Evolutionary conservation across 37 sponge, comb jelly and placozoan genomes (phyloP).

Genomic region (Tethya wilhelma): DNA sequence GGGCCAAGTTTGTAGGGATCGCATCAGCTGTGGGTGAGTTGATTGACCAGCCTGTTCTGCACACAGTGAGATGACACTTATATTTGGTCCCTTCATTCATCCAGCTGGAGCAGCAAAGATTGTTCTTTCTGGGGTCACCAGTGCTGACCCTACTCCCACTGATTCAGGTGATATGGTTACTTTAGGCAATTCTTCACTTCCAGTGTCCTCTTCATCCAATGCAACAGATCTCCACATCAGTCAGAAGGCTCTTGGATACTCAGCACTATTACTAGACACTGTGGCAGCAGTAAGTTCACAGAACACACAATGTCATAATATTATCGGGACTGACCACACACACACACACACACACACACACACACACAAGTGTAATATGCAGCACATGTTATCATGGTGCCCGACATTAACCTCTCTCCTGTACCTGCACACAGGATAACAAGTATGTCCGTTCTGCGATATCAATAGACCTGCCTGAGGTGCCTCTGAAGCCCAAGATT

Average conservation of each 20-base stretch:
- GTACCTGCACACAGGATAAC: slow-evolving; percentile 37
- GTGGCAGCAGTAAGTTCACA: background rate
- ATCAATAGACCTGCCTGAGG: slow-evolving; percentile 52
- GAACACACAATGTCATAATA: background rate
- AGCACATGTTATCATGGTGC: too few species aligned
- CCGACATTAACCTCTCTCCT: too few species aligned
- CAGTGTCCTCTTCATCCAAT: too few species aligned
- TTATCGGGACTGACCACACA: background rate
- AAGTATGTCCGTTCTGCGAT: slow-evolving; percentile 57
- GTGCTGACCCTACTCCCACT: background rate
- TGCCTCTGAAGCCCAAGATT: slow-evolving; percentile 38
- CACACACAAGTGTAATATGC: too few species aligned
- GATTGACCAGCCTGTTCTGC: slow-evolving; percentile 10
- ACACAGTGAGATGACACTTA: background rate
- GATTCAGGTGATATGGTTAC: background rate
- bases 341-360: background rate
- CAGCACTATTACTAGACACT: background rate
- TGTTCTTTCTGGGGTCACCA: background rate
- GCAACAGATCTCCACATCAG: background rate
- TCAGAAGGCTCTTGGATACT: background rate
- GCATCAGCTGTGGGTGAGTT: slow-evolving; percentile 38
- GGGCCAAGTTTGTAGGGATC: slow-evolving; percentile 56
- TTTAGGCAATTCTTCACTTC: too few species aligned
- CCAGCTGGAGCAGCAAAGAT: background rate
- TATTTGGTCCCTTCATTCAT: background rate